Evolutionary conservation across 2,888 invertebrate species (phyloP), one percentile per base, ranked within the genome.

Genomic region (Cryptus armator): DNA sequence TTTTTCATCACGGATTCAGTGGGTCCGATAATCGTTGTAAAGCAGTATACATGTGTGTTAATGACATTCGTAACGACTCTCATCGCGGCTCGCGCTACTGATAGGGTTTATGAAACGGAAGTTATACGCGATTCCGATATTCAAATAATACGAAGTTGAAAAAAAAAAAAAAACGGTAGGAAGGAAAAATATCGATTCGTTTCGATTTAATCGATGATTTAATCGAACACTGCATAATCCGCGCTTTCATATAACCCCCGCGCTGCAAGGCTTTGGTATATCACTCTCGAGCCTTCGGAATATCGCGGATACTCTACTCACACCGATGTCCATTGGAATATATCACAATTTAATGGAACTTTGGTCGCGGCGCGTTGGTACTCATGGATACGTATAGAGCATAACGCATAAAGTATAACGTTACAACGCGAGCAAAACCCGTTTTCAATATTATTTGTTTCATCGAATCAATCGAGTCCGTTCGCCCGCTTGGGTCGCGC

Each of bases 391-490:
- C 43, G 24, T 29, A 51, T 29, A 44, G 32, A 9, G 9, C 32
- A n/a, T n/a, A 32, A 53, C 56, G 24, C n/a, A 32, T 29, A 44
- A 53, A 12, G 56, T 43, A 32, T 29, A 76, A 37, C 37, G 59
- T 56, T 44, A 44, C 19, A 44, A 19, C 14, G 62, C n/a, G 19
- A 12, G 37, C 51, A 37, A 66, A 71, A 6, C 9, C 48, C 32
- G 56, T 19, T 80, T 29, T 56, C 53, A 67, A 67, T 44, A 44
- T 76, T 56, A 71, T 80, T 84, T 76, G 79, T 76, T 84, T 72
- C 76, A 59, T 72, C 71, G 67, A 76, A 80, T 80, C 67, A 48
- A 76, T 59, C 56, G 68, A 83, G 68, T 43, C 43, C 48, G 44
- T 37, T 53, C 67, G 48, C 48, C 70, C 64, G 79, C 83, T 37